Conservation (phyloP, 1,140 invertebrate genomes). For the Sitophilus oryzae region DNA sequence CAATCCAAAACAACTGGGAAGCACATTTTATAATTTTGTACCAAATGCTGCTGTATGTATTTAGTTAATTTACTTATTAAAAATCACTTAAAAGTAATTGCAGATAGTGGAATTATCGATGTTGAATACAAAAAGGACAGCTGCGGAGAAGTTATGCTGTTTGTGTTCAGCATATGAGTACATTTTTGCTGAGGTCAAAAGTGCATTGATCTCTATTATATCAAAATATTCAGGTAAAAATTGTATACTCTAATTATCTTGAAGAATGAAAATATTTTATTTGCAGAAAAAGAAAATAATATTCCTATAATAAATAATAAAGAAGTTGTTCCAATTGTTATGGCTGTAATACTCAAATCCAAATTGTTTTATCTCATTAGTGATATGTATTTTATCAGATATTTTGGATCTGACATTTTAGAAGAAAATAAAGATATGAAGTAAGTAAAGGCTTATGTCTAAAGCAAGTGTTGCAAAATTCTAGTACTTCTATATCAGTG, state of each 20-base stretch:
- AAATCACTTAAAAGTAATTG: slow-evolving; percentile 15
- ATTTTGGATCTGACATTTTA: slow-evolving; percentile 24
- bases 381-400: slow-evolving; percentile 35
- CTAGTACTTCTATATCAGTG: too few species aligned
- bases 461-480: too few species aligned
- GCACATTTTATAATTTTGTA: slow-evolving; percentile 28
- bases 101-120: slow-evolving; percentile 39
- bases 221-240: slow-evolving; percentile 30
- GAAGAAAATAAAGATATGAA: slow-evolving; percentile 19
- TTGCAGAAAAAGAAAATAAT: slow-evolving; percentile 33
- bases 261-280: slow-evolving; percentile 6
- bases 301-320: slow-evolving; percentile 36
- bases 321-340: slow-evolving; percentile 33
- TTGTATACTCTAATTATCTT: slow-evolving; percentile 1
- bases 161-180: slow-evolving; percentile 34
- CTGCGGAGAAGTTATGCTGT: slow-evolving; percentile 36
- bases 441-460: too few species aligned
- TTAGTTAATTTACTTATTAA: slow-evolving; percentile 6
- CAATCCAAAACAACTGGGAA: slow-evolving; percentile 29
- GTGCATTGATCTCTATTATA: slow-evolving; percentile 32
- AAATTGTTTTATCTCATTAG: slow-evolving; percentile 34
- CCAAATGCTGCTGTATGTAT: slow-evolving; percentile 31
- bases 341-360: slow-evolving; percentile 33
- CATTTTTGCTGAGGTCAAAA: slow-evolving; percentile 40
- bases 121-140: slow-evolving; percentile 32